phyloP scores from a whole-genome alignment of 1,140 invertebrate genomes.

The Pseudoatta argentina region DNA sequence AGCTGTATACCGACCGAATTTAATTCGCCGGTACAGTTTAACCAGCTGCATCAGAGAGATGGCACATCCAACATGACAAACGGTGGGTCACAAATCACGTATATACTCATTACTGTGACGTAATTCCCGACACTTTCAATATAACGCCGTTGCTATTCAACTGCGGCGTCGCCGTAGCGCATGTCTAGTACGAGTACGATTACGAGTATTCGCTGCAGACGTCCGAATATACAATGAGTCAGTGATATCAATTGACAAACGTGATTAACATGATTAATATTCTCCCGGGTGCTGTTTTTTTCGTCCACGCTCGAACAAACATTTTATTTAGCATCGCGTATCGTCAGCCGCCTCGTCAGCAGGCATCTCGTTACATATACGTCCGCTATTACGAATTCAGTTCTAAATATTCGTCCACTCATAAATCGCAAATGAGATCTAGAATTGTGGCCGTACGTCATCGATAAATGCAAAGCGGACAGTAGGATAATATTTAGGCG shows the following conservation, averaged over 20 bases:
- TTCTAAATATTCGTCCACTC: conserved; percentile 55
- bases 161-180: conserved; percentile 5
- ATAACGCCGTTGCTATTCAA: conserved; percentile 46
- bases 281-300: conserved; percentile 27
- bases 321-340: conserved; percentile 41
- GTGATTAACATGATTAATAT: conserved; percentile 49
- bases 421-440: conserved; percentile 66
- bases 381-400: conserved; percentile 8
- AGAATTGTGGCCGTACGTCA: conserved; percentile 34
- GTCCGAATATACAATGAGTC: conserved; percentile 50
- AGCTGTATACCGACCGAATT: conserved; percentile 52
- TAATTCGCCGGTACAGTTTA: conserved; percentile 52
- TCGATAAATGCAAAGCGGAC: conserved; percentile 54
- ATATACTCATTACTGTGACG: conserved; percentile 55
- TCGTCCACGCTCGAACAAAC: not conserved
- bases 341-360: not conserved
- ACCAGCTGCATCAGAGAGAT: conserved; percentile 43
- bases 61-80: conserved; percentile 38
- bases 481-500: conserved; percentile 56
- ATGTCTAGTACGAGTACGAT: not conserved
- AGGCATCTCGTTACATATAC: not conserved
- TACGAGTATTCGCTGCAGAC: conserved; percentile 9
- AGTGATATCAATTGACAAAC: conserved; percentile 58
- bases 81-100: conserved; percentile 49
- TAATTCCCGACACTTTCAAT: conserved; percentile 52